phyloP scores from a whole-genome alignment of 2,888 invertebrate species.

The Zygogramma bicolorata region DNA sequence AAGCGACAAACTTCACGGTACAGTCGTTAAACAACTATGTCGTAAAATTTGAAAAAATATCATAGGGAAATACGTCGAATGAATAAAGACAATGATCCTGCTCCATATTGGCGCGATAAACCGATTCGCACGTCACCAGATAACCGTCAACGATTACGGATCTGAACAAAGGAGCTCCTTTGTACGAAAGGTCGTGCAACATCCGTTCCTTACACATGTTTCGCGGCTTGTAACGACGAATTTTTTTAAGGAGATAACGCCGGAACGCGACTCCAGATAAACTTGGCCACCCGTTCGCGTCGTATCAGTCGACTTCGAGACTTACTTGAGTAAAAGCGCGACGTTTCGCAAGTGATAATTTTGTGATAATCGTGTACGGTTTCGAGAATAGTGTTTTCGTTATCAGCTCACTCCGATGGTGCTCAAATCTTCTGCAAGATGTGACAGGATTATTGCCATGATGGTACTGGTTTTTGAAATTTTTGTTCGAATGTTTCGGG shows the following conservation, averaged over 20 bases:
- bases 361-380: conserved; percentile 4
- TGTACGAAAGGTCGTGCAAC: conserved; percentile 34
- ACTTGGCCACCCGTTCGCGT: conserved; percentile 14
- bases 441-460: conserved; percentile 24
- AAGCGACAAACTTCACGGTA: too few relatives aligned
- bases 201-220: conserved; percentile 34
- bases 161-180: conserved; percentile 27
- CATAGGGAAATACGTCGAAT: not conserved
- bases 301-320: conserved; percentile 27
- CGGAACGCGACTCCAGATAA: conserved; percentile 37
- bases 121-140: not conserved
- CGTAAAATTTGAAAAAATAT: too few relatives aligned
- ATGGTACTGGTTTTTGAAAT: conserved; percentile 31
- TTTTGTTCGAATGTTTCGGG: not conserved
- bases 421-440: conserved; percentile 23
- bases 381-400: not conserved
- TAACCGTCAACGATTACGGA: conserved; percentile 13
- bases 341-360: not conserved
- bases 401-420: conserved; percentile 29
- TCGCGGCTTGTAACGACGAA: conserved; percentile 33
- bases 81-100: not conserved
- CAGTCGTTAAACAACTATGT: too few relatives aligned
- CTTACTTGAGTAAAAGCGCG: conserved; percentile 8
- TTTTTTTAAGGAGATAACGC: conserved; percentile 32
- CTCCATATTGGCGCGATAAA: not conserved